These are phyloP conservation scores for Chlorops oryzae DNA, from an alignment of 1,140 invertebrate genomes.

Conservation along the genomic window DNA sequence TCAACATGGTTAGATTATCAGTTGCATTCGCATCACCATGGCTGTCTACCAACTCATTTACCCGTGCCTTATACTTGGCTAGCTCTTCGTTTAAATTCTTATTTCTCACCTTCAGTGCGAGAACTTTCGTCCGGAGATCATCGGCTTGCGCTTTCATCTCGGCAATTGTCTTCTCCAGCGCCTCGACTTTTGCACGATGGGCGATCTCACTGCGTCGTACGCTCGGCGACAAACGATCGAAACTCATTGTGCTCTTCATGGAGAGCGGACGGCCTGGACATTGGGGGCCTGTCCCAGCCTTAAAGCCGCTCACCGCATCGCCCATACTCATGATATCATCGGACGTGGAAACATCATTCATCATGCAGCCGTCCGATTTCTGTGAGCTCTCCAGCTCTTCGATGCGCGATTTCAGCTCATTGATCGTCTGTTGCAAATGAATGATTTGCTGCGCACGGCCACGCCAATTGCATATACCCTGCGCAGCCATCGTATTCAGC, in stretches of 20 bases:
- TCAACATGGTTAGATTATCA: conserved; percentile 26
- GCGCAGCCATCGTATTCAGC: conserved; percentile 34
- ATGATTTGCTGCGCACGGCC: conserved; percentile 66
- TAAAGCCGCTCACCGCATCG: no score
- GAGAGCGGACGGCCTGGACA: background rate
- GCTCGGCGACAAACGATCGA: conserved; percentile 35
- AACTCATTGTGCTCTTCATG: background rate
- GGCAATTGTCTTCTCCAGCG: conserved; percentile 52
- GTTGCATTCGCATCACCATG: conserved; percentile 33
- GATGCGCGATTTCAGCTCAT: conserved; percentile 57
- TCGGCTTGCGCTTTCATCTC: conserved; percentile 48
- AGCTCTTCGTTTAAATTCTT: conserved; percentile 41
- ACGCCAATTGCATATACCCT: conserved; percentile 58
- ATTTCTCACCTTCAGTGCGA: conserved; percentile 41
- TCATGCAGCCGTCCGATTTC: background rate
- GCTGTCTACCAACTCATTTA: conserved; percentile 29
- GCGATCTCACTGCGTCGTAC: conserved; percentile 41
- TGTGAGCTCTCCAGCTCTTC: conserved; percentile 42
- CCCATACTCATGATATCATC: no score
- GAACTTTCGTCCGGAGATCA: conserved; percentile 34
- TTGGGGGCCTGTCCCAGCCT: background rate
- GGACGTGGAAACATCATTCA: background rate
- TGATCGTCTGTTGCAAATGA: conserved; percentile 58
- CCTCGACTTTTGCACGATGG: conserved; percentile 53
- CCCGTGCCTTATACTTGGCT: conserved; percentile 27